These are phyloP conservation scores for Notarius quadriscutis DNA, from an alignment of 2,113 vertebrate genomes.

Conservation along the genomic window DNA sequence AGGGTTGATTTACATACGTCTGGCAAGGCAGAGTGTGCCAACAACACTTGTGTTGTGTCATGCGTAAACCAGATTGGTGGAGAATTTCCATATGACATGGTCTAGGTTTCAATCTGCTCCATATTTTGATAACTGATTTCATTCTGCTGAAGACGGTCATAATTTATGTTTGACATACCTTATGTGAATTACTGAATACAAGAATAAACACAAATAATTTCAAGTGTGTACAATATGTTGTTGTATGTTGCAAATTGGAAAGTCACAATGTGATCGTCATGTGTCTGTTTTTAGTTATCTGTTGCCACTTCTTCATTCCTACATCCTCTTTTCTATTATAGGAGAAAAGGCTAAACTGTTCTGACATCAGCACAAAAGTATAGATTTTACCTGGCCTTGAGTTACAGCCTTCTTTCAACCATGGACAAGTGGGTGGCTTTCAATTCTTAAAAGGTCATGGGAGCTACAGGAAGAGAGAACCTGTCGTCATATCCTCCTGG, in stretches of 20 bases:
- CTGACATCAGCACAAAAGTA: constrained; percentile 5
- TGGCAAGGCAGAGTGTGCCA: not conserved
- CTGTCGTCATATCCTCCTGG: not conserved
- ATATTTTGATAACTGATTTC: not conserved
- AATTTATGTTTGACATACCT: not conserved
- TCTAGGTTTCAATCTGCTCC: not conserved
- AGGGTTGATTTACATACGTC: not conserved
- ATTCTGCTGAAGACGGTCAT: not conserved
- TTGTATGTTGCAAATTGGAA: not conserved
- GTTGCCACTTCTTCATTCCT: not conserved
- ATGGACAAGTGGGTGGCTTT: constrained; percentile 18
- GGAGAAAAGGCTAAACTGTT: not conserved
- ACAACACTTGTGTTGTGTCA: not conserved
- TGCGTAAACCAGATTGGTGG: not conserved
- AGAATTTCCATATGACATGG: not conserved
- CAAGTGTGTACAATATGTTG: not conserved
- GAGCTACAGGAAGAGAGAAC: not conserved
- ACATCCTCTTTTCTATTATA: not conserved
- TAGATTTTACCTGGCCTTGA: not conserved
- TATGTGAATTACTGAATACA: not conserved
- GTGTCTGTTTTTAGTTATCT: not conserved
- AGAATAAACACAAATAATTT: not conserved
- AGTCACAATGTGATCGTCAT: not conserved
- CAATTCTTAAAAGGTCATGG: constrained; percentile 16
- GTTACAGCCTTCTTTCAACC: not conserved